These are phyloP conservation scores for Todiramphus chloris DNA, from an alignment of 2,113 vertebrate genomes.

Conservation along the genomic window DNA sequence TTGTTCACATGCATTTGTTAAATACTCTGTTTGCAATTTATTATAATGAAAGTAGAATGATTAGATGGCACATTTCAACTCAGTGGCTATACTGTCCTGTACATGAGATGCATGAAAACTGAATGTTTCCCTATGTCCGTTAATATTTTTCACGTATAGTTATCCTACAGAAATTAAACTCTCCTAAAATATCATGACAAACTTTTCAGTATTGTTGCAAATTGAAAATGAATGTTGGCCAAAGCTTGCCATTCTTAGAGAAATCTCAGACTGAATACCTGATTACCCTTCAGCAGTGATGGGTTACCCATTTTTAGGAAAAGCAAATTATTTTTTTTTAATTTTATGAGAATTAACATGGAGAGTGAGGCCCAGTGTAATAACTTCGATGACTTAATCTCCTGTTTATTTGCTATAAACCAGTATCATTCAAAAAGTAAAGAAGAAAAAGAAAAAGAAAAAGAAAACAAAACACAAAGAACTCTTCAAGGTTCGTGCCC, in stretches of 20 bases:
- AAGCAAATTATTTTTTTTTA: not conserved
- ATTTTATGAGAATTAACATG: not conserved
- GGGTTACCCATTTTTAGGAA: not conserved
- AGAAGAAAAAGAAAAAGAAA: not conserved
- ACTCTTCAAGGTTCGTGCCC: not conserved
- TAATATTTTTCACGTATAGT: not conserved
- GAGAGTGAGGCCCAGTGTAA: not conserved
- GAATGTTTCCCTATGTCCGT: not conserved
- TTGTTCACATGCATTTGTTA: not conserved
- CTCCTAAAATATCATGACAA: not conserved
- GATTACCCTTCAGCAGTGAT: not conserved
- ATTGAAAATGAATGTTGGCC: not conserved
- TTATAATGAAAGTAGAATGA: not conserved
- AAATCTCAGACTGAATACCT: not conserved
- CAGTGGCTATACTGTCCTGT: not conserved
- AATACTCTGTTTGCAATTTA: not conserved
- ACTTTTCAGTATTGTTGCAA: not conserved
- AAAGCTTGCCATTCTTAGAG: not conserved
- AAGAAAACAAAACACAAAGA: not conserved
- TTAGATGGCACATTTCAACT: not conserved
- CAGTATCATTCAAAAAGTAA: not conserved
- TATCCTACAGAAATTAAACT: not conserved
- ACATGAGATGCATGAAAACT: not conserved
- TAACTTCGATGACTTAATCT: not conserved
- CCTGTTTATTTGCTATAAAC: not conserved